Conservation (phyloP, 2,113 vertebrate genomes). For the Nyctereutes procyonoides region DNA sequence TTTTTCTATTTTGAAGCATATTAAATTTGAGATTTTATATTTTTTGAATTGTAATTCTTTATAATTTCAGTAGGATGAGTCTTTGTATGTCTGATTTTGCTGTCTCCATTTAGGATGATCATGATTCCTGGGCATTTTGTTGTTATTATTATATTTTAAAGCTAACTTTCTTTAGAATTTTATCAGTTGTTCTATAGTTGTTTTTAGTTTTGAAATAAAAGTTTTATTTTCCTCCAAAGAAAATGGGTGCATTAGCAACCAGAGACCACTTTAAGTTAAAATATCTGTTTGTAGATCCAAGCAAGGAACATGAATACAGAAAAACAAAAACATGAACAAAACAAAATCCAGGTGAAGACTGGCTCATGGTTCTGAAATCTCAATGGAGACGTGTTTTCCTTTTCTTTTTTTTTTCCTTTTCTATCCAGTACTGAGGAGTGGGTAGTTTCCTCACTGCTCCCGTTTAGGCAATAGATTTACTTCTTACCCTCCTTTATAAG, state of each 20-base stretch:
- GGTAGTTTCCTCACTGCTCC: background rate
- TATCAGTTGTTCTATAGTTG: background rate
- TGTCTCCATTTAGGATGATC: background rate
- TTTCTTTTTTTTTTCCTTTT: background rate
- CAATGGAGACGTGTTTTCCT: background rate
- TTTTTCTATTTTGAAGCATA: background rate
- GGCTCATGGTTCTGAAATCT: background rate
- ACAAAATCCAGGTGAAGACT: background rate
- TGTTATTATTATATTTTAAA: slow-evolving; percentile 3
- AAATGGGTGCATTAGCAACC: background rate
- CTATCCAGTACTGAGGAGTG: background rate
- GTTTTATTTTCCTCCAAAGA: background rate
- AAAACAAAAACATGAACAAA: background rate
- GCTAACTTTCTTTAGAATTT: background rate
- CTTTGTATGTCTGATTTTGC: background rate
- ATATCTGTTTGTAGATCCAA: background rate
- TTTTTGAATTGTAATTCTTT: background rate
- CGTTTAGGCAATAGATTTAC: background rate
- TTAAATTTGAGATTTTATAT: background rate
- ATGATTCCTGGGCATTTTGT: background rate
- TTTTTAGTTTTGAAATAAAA: background rate
- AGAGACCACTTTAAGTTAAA: slow-evolving; percentile 9
- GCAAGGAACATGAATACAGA: background rate
- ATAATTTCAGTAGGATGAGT: background rate
- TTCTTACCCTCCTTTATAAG: background rate